phyloP scores from a whole-genome alignment of 2,113 vertebrate genomes.

The Gambusia affinis region DNA sequence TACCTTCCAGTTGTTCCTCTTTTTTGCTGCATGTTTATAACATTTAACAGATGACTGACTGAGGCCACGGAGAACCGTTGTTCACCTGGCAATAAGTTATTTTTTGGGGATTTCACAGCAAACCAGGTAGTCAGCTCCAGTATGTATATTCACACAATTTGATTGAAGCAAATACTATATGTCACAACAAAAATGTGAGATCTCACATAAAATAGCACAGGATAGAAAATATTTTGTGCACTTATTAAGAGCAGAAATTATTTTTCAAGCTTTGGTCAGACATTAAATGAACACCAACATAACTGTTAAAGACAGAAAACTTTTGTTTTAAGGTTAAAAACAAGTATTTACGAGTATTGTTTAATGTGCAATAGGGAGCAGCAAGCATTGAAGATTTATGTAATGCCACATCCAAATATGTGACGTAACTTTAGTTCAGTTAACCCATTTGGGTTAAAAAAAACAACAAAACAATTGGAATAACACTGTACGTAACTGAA shows the following conservation, averaged over 20 bases:
- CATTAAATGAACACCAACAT: constrained; percentile 1
- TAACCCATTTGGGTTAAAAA: constrained; percentile 19
- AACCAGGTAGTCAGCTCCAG: constrained; percentile 30
- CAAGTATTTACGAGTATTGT: not conserved
- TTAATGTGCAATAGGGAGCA: constrained; percentile 57
- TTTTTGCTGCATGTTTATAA: constrained; percentile 15
- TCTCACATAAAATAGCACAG: constrained; percentile 33
- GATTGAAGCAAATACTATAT: constrained; percentile 30
- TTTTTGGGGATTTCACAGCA: constrained; percentile 70
- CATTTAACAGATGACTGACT: constrained; percentile 21
- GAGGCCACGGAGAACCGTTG: constrained; percentile 28
- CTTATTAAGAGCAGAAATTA: constrained; percentile 34
- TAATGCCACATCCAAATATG: constrained; percentile 23
- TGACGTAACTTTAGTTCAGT: constrained; percentile 28
- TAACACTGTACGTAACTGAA: constrained; percentile 23
- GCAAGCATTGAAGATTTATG: constrained; percentile 41
- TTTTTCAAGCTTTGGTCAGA: constrained; percentile 25
- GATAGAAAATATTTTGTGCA: constrained; percentile 14
- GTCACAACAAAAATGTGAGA: constrained; percentile 14
- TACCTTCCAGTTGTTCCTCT: constrained; percentile 26
- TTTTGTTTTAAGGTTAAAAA: not conserved
- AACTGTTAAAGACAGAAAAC: not conserved
- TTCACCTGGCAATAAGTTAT: constrained; percentile 43
- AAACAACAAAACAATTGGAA: not conserved
- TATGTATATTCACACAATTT: constrained; percentile 20